A percentile compares a stretch with the other conserved stretches of the same genome.
phyloP scores from a whole-genome alignment of 2,113 vertebrate species.

The Fukomys damarensis region DNA sequence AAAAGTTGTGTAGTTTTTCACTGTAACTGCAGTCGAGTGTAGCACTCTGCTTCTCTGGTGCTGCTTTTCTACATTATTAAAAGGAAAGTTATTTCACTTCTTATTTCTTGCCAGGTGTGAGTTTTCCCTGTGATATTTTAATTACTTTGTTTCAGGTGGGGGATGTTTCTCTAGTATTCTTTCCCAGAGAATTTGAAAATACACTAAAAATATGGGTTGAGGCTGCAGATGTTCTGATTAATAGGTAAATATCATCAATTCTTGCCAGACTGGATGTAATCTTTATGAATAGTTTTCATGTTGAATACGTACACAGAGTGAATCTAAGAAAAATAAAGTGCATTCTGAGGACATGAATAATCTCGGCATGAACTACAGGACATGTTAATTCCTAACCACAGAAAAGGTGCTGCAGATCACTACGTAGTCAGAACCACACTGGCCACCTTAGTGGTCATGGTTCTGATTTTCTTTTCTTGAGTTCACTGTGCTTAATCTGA shows the following conservation, averaged over 20 bases:
- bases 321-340: not conserved
- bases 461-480: conserved; percentile 8
- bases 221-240: conserved; percentile 6
- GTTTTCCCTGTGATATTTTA: conserved; percentile 32
- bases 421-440: not conserved
- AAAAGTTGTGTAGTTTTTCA: not conserved
- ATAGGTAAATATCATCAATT: not conserved
- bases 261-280: not conserved
- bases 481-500: not conserved
- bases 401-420: not conserved
- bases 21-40: not conserved
- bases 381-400: not conserved
- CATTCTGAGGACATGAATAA: not conserved
- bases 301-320: not conserved
- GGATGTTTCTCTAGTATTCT: not conserved
- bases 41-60: not conserved
- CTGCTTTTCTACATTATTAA: not conserved
- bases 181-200: not conserved
- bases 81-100: conserved; percentile 28
- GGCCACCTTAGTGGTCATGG: not conserved
- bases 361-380: not conserved
- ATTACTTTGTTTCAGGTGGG: conserved; percentile 8
- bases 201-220: not conserved
- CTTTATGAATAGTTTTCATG: conserved; percentile 3
- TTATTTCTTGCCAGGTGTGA: not conserved